Conservation (phyloP, 2,797 vertebrate genomes). For the Neosalanx taihuensis region DNA sequence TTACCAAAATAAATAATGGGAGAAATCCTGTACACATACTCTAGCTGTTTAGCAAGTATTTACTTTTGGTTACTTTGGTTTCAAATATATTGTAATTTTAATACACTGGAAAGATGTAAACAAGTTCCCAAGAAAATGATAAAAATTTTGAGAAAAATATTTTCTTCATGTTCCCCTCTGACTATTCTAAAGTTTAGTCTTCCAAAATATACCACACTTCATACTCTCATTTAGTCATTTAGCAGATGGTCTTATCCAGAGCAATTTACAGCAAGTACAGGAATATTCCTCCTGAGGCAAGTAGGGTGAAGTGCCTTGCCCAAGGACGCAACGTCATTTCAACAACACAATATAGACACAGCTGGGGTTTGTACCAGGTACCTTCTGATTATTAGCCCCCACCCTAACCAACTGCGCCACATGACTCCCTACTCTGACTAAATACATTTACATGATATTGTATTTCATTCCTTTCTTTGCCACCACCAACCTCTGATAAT, state of each 20-base stretch:
- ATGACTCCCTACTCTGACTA: neutral
- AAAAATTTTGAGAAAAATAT: neutral
- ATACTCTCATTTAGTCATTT: too few species aligned
- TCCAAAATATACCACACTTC: neutral
- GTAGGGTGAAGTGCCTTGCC: too few species aligned
- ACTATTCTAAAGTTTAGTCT: neutral
- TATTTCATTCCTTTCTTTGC: too few species aligned
- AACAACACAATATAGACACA: too few species aligned
- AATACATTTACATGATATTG: too few species aligned
- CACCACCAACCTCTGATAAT: neutral
- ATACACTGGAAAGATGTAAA: neutral
- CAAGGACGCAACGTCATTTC: too few species aligned
- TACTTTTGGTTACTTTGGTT: neutral
- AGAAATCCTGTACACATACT: neutral
- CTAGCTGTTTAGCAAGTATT: neutral
- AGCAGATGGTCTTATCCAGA: too few species aligned
- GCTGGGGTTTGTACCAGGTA: too few species aligned
- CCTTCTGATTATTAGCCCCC: too few species aligned
- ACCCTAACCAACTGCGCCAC: too few species aligned
- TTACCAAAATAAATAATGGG: neutral
- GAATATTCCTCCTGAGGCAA: too few species aligned
- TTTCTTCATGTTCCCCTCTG: neutral
- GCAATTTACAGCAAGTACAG: too few species aligned
- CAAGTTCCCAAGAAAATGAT: neutral
- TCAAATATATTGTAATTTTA: neutral